A percentile compares a stretch with the other conserved stretches of the same genome.
phyloP scores from a whole-genome alignment of 2,797 vertebrate species.

The Aselliscus stoliczkanus region DNA sequence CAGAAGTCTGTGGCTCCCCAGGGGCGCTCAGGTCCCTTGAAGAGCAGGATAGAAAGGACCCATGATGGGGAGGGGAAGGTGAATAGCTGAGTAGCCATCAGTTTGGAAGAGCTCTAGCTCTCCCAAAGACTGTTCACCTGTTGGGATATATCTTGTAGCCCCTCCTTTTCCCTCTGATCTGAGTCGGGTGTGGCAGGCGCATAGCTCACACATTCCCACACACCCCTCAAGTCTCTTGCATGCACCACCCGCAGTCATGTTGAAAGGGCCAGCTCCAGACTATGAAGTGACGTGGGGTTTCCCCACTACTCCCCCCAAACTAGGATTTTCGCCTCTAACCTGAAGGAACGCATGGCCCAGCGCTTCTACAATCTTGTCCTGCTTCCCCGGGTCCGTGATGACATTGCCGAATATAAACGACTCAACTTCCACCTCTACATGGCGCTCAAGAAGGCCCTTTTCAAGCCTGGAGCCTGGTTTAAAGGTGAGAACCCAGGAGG shows the following conservation, averaged over 20 bases:
- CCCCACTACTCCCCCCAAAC: background rate
- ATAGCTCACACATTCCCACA: background rate
- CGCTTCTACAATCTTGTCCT: conserved; percentile 96
- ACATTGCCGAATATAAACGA: conserved; percentile 93
- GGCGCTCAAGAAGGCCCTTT: conserved; percentile 96
- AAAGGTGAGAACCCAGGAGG: conserved; percentile 86
- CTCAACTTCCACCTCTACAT: conserved; percentile 98
- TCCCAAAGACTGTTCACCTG: background rate
- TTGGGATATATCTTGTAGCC: background rate
- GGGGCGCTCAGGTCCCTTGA: accelerated
- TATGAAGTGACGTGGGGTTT: background rate
- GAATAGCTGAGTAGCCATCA: background rate
- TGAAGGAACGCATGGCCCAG: conserved; percentile 97
- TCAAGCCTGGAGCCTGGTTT: conserved; percentile 98
- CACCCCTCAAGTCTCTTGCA: background rate
- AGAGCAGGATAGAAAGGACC: background rate
- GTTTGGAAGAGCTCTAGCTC: background rate
- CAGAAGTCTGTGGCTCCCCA: background rate
- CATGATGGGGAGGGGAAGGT: background rate
- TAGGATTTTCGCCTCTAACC: conserved; percentile 97
- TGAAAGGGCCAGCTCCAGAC: background rate
- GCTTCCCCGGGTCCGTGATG: conserved; percentile 92
- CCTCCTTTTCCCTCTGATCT: background rate
- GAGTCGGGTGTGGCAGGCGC: background rate
- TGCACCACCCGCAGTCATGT: background rate